These are phyloP conservation scores for Decapterus maruadsi DNA, from an alignment of 2,797 vertebrate genomes.

Conservation along the genomic window DNA sequence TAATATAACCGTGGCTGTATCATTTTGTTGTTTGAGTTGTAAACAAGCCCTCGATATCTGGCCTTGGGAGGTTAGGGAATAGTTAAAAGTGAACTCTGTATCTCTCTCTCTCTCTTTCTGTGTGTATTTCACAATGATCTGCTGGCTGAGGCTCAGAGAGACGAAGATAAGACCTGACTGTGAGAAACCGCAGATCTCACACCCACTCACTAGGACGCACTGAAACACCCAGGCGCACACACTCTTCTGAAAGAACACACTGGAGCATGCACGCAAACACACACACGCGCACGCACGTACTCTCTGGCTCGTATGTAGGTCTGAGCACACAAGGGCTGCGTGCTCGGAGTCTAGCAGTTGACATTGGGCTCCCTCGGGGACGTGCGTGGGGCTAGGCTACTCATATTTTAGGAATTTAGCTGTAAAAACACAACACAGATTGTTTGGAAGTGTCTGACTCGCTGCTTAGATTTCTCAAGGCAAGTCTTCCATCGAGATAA, in stretches of 20 bases:
- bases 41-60: constrained; percentile 74
- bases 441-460: constrained; percentile 67
- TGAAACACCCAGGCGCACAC: constrained; percentile 10
- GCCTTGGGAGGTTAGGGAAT: constrained; percentile 75
- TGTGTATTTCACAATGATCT: constrained; percentile 79
- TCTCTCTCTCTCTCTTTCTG: constrained; percentile 35
- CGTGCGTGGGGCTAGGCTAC: constrained; percentile 6
- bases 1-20: constrained; percentile 62
- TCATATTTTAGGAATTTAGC: constrained; percentile 55
- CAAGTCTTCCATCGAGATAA: constrained; percentile 76
- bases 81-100: constrained; percentile 75
- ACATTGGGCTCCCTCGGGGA: constrained; percentile 47
- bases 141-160: constrained; percentile 77
- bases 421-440: constrained; percentile 70
- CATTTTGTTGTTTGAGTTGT: constrained; percentile 72
- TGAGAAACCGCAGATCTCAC: constrained; percentile 84
- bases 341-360: constrained; percentile 25
- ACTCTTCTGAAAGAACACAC: constrained; percentile 9
- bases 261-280: constrained; percentile 23
- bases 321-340: constrained; percentile 32
- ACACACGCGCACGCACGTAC: neutral
- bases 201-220: constrained; percentile 75
- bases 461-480: constrained; percentile 76
- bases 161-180: constrained; percentile 79
- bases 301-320: constrained; percentile 12